Percentiles rank a stretch among this genome's conserved stretches.
phyloP scores from a whole-genome alignment of 2,888 invertebrate genomes.

The Hetaerina titia region DNA sequence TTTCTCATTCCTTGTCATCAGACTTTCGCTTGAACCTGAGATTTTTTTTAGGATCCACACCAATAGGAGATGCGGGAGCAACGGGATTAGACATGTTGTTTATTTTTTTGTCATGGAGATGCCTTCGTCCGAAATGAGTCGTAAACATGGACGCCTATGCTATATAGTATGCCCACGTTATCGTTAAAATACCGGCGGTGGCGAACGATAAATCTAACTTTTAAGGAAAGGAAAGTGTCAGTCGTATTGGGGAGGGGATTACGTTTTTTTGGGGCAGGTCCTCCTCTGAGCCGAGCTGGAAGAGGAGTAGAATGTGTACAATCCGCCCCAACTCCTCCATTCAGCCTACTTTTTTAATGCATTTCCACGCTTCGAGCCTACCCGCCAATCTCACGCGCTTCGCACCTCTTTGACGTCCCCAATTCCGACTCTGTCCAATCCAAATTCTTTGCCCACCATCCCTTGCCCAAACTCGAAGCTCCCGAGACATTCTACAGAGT shows the following conservation, averaged over 20 bases:
- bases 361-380: not conserved
- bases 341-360: too few relatives aligned
- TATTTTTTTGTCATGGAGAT: not conserved
- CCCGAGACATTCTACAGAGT: not conserved
- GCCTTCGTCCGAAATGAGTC: not conserved
- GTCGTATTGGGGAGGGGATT: too few relatives aligned
- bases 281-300: too few relatives aligned
- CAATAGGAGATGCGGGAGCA: not conserved
- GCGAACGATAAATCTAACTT: too few relatives aligned
- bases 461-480: not conserved
- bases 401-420: not conserved
- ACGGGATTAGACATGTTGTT: not conserved
- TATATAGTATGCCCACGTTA: too few relatives aligned
- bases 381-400: not conserved
- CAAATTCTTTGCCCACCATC: not conserved
- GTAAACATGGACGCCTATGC: too few relatives aligned
- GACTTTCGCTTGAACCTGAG: not conserved
- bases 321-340: too few relatives aligned
- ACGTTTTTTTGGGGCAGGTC: too few relatives aligned
- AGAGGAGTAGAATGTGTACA: too few relatives aligned
- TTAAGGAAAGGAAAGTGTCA: too few relatives aligned
- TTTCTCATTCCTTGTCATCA: not conserved
- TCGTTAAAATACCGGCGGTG: too few relatives aligned
- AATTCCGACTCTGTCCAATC: not conserved
- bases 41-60: not conserved